Evolutionary conservation across 2,888 invertebrate species (phyloP).

Genomic region (Piscicola geometra): DNA sequence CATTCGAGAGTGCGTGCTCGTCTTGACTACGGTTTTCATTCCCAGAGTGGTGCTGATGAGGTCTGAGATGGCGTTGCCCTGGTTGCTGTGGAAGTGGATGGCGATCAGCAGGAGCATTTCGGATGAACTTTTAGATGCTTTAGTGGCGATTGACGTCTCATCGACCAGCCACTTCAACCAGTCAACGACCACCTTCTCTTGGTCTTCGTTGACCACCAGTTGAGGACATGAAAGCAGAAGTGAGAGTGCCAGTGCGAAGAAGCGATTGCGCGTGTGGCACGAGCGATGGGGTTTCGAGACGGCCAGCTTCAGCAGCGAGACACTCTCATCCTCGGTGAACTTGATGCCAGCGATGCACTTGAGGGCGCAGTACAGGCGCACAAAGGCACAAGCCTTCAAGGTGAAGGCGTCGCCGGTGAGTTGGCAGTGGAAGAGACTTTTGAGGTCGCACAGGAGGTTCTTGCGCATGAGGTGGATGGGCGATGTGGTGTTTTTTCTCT

Average conservation of each 20-base stretch:
- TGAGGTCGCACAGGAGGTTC: constrained; percentile 58
- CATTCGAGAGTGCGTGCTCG: constrained; percentile 50
- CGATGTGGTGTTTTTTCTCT: constrained; percentile 52
- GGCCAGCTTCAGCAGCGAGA: constrained; percentile 73
- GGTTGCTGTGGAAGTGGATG: constrained; percentile 93
- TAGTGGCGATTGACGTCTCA: constrained; percentile 39
- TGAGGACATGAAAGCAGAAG: constrained; percentile 91
- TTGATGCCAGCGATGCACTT: constrained; percentile 87
- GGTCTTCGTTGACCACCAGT: constrained; percentile 64
- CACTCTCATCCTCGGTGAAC: constrained; percentile 87
- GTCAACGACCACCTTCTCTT: constrained; percentile 80
- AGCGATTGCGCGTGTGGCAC: constrained; percentile 72
- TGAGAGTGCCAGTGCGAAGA: constrained; percentile 84
- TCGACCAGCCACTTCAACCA: constrained; percentile 76
- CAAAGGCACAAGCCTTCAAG: constrained; percentile 81
- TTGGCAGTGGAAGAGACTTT: constrained; percentile 46
- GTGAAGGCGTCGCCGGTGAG: constrained; percentile 63
- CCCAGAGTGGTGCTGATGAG: constrained; percentile 87
- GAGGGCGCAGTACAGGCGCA: constrained; percentile 84
- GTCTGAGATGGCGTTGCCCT: constrained; percentile 85
- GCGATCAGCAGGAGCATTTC: constrained; percentile 93
- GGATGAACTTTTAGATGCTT: constrained; percentile 71
- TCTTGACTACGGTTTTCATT: constrained; percentile 67
- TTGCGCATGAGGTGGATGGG: constrained; percentile 70
- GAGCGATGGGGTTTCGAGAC: constrained; percentile 80